Percentiles rank a stretch among this genome's conserved stretches.
phyloP scores from a whole-genome alignment of 2,888 invertebrate genomes.

The Eristalis tenax region DNA sequence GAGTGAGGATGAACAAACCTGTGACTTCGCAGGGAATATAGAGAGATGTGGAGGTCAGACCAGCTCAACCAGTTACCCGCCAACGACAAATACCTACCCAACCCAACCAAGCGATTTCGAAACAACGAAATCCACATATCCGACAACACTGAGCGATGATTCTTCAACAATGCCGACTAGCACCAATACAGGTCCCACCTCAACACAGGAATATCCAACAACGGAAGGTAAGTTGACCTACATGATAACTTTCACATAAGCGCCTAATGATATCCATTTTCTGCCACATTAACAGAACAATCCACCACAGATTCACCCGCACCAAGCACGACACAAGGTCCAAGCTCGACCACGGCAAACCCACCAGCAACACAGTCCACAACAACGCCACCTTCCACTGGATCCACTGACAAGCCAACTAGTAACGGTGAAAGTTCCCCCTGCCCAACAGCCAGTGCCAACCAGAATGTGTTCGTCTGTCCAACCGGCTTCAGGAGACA shows the following conservation, averaged over 20 bases:
- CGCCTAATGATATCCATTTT: background rate
- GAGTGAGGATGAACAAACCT: slow-evolving; percentile 85
- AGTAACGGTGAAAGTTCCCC: slow-evolving; percentile 68
- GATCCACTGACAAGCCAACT: slow-evolving; percentile 42
- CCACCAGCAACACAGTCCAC: background rate
- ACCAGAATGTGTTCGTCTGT: slow-evolving; percentile 88
- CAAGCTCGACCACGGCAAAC: slow-evolving; percentile 35
- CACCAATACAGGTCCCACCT: slow-evolving; percentile 31
- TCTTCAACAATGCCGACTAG: slow-evolving; percentile 11
- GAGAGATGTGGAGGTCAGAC: slow-evolving; percentile 76
- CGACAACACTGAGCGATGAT: slow-evolving; percentile 31
- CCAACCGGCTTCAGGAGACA: slow-evolving; percentile 92
- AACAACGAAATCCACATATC: slow-evolving; percentile 50
- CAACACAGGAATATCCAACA: slow-evolving; percentile 71
- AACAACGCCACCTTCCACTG: background rate
- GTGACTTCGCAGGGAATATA: slow-evolving; percentile 82
- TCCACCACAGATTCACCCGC: slow-evolving; percentile 35
- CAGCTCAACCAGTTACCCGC: slow-evolving; percentile 66
- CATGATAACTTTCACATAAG: background rate
- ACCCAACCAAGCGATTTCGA: slow-evolving; percentile 27
- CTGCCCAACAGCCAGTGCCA: slow-evolving; percentile 81
- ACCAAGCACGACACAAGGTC: slow-evolving; percentile 22
- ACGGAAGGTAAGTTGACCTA: slow-evolving; percentile 29
- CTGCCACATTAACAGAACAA: background rate
- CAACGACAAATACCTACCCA: slow-evolving; percentile 43